A percentile compares a stretch with the other conserved stretches of the same genome.
These are phyloP conservation scores for Micromesistius poutassou DNA, from an alignment of 2,797 vertebrate genomes.

Conservation along the genomic window DNA sequence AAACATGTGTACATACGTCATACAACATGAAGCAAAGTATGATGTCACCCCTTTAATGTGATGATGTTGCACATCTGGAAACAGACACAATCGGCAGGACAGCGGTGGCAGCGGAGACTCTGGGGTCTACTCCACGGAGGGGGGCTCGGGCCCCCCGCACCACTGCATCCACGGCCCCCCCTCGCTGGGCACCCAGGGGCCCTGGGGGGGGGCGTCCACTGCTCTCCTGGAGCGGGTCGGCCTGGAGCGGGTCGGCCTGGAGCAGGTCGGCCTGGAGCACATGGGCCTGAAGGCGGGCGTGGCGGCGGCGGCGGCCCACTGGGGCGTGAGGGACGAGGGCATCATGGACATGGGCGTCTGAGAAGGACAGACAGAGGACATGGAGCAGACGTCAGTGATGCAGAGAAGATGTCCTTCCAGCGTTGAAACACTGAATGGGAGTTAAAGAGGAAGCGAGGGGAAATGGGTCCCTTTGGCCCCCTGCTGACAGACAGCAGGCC, in stretches of 20 bases:
- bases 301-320: background rate
- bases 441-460: background rate
- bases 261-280: constrained; percentile 14
- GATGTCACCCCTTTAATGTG: background rate
- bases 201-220: background rate
- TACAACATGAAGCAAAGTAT: too few species aligned
- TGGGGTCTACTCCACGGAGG: constrained; percentile 64
- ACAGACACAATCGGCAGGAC: constrained; percentile 51
- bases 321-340: background rate
- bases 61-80: background rate
- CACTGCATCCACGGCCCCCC: background rate
- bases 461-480: background rate
- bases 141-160: constrained; percentile 34
- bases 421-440: background rate
- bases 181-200: accelerated
- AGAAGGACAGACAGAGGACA: background rate
- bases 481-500: background rate
- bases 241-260: background rate
- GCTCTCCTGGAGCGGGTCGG: background rate
- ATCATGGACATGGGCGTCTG: background rate
- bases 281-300: background rate
- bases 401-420: background rate
- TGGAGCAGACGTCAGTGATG: background rate
- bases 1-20: too few species aligned
- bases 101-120: constrained; percentile 69